A percentile compares a stretch with the other conserved stretches of the same genome.
These are phyloP conservation scores for Pocillopora verrucosa DNA, from an alignment of 64 coral and sea anemone species.

Conservation along the genomic window DNA sequence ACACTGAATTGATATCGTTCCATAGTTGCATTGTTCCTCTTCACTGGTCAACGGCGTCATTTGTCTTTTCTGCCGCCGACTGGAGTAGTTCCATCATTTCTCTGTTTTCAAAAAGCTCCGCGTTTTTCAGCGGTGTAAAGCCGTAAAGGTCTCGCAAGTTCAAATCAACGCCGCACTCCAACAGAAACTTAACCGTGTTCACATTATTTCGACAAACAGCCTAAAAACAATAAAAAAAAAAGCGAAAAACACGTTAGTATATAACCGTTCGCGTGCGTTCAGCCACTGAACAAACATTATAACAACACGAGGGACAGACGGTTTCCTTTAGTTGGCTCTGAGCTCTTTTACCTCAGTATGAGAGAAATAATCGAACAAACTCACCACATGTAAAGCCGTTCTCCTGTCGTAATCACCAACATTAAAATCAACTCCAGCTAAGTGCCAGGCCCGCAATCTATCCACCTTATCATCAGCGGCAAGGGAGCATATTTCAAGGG, in stretches of 20 bases:
- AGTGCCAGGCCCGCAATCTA: constrained; percentile 64
- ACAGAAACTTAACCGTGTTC: constrained; percentile 47
- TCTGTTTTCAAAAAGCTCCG: constrained; percentile 30
- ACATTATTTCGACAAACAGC: constrained; percentile 62
- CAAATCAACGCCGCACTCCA: constrained; percentile 37
- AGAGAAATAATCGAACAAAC: not conserved
- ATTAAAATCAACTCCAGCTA: constrained; percentile 79
- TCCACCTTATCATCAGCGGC: constrained; percentile 73
- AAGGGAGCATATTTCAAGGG: constrained; percentile 53
- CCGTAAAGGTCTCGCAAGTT: constrained; percentile 44
- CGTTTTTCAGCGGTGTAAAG: constrained; percentile 45
- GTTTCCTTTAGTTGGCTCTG: too few relatives aligned
- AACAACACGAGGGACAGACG: not conserved
- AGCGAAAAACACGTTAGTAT: not conserved
- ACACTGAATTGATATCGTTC: too few relatives aligned
- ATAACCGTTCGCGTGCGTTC: too few relatives aligned
- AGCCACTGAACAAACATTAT: not conserved
- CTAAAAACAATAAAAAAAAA: constrained; percentile 11
- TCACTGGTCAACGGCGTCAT: not conserved
- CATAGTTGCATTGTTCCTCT: not conserved
- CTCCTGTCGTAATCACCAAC: constrained; percentile 82
- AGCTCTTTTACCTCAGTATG: too few relatives aligned
- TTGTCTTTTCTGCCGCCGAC: not conserved
- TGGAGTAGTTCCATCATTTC: constrained; percentile 12
- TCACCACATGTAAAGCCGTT: constrained; percentile 85